phyloP scores from a whole-genome alignment of 2,113 vertebrate species.

The Zosterops pallidus region DNA sequence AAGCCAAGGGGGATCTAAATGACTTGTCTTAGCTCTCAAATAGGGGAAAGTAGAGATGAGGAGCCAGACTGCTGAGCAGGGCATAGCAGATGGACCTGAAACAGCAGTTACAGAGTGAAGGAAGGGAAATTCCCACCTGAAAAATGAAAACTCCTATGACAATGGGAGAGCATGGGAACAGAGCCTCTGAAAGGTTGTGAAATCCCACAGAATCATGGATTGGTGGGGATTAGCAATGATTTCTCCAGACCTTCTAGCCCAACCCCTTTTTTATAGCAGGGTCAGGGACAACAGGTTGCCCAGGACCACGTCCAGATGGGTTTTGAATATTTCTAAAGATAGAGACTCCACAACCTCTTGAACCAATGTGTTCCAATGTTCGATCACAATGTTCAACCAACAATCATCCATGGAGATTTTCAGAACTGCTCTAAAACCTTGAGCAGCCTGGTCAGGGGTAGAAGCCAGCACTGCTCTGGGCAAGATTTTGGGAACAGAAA shows the following conservation, averaged over 20 bases:
- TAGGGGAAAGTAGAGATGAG: background rate
- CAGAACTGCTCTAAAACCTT: background rate
- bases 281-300: background rate
- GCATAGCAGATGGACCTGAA: background rate
- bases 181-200: background rate
- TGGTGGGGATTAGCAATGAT: background rate
- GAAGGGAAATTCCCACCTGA: background rate
- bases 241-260: background rate
- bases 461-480: background rate
- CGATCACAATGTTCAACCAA: background rate
- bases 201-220: background rate
- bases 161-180: background rate
- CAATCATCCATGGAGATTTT: accelerated
- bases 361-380: background rate
- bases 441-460: background rate
- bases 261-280: background rate
- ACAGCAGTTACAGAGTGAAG: background rate
- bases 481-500: background rate
- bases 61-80: background rate
- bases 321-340: background rate
- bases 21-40: background rate
- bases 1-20: background rate
- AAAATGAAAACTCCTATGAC: background rate
- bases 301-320: background rate
- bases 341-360: background rate